A percentile compares a stretch with the other conserved stretches of the same genome.
These are phyloP conservation scores for Mesorhabditis belari DNA, from an alignment of 2,888 invertebrate species.

Conservation along the genomic window DNA sequence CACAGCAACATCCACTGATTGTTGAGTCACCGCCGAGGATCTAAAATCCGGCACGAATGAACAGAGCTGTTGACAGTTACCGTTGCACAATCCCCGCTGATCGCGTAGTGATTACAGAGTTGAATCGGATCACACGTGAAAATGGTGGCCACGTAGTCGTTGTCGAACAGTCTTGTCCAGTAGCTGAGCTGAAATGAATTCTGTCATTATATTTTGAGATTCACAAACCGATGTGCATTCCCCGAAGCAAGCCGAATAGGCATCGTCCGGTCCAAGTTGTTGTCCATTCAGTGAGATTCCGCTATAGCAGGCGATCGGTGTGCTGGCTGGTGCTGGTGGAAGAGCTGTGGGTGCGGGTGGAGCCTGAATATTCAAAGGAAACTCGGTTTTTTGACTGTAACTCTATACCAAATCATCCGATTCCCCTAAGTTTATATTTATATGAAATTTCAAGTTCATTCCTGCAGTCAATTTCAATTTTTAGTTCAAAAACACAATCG, in stretches of 20 bases:
- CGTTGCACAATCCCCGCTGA: not conserved
- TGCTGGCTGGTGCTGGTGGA: slow-evolving; percentile 14
- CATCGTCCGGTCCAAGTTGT: not conserved
- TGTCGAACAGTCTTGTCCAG: slow-evolving; percentile 4
- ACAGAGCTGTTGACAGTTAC: not conserved
- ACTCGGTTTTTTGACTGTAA: no score
- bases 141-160: slow-evolving; percentile 10
- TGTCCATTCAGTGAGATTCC: slow-evolving; percentile 18
- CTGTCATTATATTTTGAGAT: not conserved
- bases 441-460: no score
- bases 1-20: slow-evolving; percentile 27
- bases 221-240: not conserved
- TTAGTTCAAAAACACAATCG: no score
- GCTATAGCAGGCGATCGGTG: slow-evolving; percentile 25
- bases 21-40: not conserved
- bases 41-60: no score
- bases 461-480: no score
- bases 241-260: not conserved
- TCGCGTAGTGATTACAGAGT: slow-evolving; percentile 9
- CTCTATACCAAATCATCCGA: no score
- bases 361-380: no score
- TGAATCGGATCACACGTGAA: slow-evolving; percentile 21
- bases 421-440: no score
- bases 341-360: slow-evolving; percentile 4
- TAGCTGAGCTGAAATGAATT: not conserved